A percentile compares a stretch with the other conserved stretches of the same genome.
These are phyloP conservation scores for Tachysurus fulvidraco DNA, from an alignment of 2,113 vertebrate genomes.

Conservation along the genomic window DNA sequence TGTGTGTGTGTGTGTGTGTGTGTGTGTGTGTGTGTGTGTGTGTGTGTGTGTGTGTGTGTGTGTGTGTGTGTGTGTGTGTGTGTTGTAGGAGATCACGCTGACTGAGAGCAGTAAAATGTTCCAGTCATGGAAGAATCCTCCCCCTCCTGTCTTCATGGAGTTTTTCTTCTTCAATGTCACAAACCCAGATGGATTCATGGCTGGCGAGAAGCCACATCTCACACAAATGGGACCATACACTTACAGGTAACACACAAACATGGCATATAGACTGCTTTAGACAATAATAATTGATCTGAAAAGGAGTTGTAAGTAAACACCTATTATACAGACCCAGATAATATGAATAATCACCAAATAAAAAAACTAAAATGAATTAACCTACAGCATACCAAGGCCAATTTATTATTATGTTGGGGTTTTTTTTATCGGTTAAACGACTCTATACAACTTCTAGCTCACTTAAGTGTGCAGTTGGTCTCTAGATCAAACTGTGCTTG, in stretches of 20 bases:
- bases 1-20: slow-evolving; percentile 17
- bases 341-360: background rate
- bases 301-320: background rate
- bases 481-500: no score
- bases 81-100: slow-evolving; percentile 81
- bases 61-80: slow-evolving; percentile 23
- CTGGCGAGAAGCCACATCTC: slow-evolving; percentile 76
- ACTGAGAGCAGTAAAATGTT: slow-evolving; percentile 86
- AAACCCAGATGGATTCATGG: slow-evolving; percentile 80
- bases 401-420: no score
- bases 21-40: slow-evolving; percentile 22
- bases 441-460: background rate
- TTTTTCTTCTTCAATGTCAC: slow-evolving; percentile 93
- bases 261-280: background rate
- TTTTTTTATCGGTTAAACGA: background rate
- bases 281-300: background rate
- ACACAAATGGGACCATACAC: slow-evolving; percentile 84
- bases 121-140: slow-evolving; percentile 85
- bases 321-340: background rate
- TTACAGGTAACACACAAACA: slow-evolving; percentile 22
- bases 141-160: slow-evolving; percentile 88
- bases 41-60: slow-evolving; percentile 14
- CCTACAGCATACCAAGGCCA: background rate
- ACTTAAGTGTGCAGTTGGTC: no score
- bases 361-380: background rate